Percentiles rank a stretch among this genome's conserved stretches.
Evolutionary conservation across 1,140 invertebrate species (phyloP).

Genomic region (Periplaneta americana): DNA sequence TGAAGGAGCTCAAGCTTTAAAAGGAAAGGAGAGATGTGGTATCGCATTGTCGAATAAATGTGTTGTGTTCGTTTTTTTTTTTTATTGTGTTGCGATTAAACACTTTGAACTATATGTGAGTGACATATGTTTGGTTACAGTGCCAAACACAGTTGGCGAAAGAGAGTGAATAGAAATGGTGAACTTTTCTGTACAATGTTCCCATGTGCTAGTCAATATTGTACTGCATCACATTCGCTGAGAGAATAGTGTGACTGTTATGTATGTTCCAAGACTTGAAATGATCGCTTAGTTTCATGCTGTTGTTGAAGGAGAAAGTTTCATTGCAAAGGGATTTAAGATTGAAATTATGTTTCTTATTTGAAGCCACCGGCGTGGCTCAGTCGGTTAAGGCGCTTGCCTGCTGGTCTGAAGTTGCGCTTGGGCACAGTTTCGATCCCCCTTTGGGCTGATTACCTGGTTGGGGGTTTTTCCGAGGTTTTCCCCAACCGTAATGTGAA

Average conservation of each 20-base stretch:
- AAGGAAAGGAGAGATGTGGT: background rate
- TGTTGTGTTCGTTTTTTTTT: too few species aligned
- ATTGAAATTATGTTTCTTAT: too few species aligned
- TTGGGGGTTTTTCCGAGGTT: too few species aligned
- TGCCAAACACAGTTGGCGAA: background rate
- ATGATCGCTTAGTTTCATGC: background rate
- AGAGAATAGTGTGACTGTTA: background rate
- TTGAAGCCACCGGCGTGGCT: too few species aligned
- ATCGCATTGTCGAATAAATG: background rate
- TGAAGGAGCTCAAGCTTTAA: background rate
- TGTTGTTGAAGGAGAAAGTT: background rate
- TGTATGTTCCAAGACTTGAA: background rate
- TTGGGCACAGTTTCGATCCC: too few species aligned
- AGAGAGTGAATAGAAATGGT: background rate
- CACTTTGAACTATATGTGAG: background rate
- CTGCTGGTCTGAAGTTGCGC: too few species aligned
- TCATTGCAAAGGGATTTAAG: too few species aligned
- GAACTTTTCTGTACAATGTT: background rate
- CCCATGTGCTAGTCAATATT: background rate
- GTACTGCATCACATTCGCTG: background rate
- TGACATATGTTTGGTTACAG: background rate
- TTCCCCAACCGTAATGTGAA: too few species aligned
- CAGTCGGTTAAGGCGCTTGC: too few species aligned
- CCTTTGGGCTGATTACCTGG: too few species aligned
- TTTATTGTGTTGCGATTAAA: too few species aligned